Conservation (phyloP, 1,140 invertebrate species). For the Radopholus similis region DNA sequence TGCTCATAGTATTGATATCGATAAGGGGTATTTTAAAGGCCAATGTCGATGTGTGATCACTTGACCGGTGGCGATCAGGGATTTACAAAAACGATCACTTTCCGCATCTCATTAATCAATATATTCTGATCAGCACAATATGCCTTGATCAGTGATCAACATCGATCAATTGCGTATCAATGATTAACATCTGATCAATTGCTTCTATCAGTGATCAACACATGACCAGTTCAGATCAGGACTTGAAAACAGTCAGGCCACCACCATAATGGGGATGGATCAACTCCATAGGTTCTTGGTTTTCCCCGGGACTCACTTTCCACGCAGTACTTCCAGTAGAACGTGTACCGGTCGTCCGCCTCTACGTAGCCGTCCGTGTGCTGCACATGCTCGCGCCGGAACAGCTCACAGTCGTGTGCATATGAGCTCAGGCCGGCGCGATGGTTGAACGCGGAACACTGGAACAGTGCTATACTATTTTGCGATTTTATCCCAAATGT, state of each 20-base stretch:
- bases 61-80: too few relatives aligned
- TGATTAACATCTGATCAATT: too few relatives aligned
- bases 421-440: conserved; percentile 42
- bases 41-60: not conserved
- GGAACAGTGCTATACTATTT: not conserved
- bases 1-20: not conserved
- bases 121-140: too few relatives aligned
- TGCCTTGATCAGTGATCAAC: too few relatives aligned
- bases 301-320: conserved; percentile 45
- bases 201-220: too few relatives aligned
- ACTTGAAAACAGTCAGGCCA: too few relatives aligned
- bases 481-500: conserved; percentile 6
- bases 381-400: conserved; percentile 52
- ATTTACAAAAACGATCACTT: too few relatives aligned
- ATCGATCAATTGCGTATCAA: too few relatives aligned
- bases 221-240: too few relatives aligned
- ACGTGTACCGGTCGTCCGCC: conserved; percentile 59
- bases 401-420: conserved; percentile 50
- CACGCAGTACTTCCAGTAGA: conserved; percentile 60
- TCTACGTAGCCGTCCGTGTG: conserved; percentile 59
- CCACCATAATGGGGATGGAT: too few relatives aligned
- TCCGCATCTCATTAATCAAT: too few relatives aligned
- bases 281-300: not conserved
- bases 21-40: not conserved
- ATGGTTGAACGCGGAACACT: conserved; percentile 59